A percentile compares a stretch with the other conserved stretches of the same genome.
Evolutionary conservation across 2,888 invertebrate genomes (phyloP).

Genomic region (Miltochrista miniata): DNA sequence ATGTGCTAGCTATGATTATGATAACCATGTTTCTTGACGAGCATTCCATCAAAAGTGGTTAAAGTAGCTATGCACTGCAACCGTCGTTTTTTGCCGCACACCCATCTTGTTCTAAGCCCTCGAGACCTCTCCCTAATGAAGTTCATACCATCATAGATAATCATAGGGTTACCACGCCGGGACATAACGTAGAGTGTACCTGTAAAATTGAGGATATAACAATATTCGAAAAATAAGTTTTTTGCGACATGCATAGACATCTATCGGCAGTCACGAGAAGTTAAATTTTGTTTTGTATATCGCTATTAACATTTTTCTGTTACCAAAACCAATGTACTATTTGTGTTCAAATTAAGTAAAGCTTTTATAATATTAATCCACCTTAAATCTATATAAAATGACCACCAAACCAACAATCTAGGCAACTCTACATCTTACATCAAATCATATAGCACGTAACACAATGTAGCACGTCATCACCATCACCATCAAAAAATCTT

Average conservation of each 20-base stretch:
- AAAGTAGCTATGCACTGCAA: slow-evolving; percentile 59
- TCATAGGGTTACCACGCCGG: slow-evolving; percentile 67
- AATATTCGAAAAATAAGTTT: background rate
- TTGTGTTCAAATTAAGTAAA: background rate
- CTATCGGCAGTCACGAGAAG: background rate
- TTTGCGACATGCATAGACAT: background rate
- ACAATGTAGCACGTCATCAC: background rate
- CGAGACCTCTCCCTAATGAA: slow-evolving; percentile 60
- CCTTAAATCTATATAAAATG: no score
- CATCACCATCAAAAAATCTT: background rate
- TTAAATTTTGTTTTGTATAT: background rate
- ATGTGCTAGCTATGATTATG: slow-evolving; percentile 62
- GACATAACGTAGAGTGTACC: slow-evolving; percentile 55
- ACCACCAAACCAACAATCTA: no score
- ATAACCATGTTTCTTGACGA: slow-evolving; percentile 56
- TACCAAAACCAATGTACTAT: no score
- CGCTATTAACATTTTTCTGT: no score
- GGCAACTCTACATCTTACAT: background rate
- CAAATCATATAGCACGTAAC: background rate
- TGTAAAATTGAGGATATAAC: slow-evolving; percentile 25
- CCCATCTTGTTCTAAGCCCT: slow-evolving; percentile 59
- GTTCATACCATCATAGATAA: slow-evolving; percentile 58
- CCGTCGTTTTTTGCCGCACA: slow-evolving; percentile 64
- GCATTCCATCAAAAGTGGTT: slow-evolving; percentile 52
- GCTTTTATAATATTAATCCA: background rate